Evolutionary conservation across 2,888 invertebrate species (phyloP).

Genomic region (Mantis religiosa): DNA sequence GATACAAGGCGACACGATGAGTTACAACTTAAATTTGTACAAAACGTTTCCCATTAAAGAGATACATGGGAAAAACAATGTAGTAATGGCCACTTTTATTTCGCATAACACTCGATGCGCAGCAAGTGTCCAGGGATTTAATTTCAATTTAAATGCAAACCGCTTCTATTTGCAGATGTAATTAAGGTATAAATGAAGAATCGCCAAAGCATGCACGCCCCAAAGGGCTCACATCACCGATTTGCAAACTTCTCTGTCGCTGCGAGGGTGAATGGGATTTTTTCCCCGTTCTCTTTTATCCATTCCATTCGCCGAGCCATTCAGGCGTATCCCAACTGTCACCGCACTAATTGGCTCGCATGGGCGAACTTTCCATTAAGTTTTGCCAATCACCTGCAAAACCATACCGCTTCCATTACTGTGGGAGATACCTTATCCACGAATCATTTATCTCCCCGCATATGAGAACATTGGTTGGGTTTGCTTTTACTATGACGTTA

Average conservation of each 20-base stretch:
- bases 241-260: neutral
- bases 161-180: neutral
- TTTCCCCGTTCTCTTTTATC: neutral
- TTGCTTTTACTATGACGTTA: neutral
- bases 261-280: neutral
- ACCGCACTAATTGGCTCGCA: neutral
- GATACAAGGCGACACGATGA: neutral
- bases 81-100: neutral
- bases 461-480: neutral
- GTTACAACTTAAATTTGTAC: neutral
- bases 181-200: neutral
- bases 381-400: neutral
- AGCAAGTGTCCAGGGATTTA: neutral
- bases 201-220: neutral
- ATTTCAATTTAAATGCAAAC: neutral
- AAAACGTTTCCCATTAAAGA: neutral
- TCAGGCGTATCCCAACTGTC: neutral
- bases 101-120: neutral
- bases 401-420: neutral
- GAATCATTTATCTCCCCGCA: neutral
- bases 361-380: neutral
- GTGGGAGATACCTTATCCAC: neutral
- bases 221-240: neutral
- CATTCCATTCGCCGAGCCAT: neutral
- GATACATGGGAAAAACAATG: neutral